Conservation (phyloP, 2,113 vertebrate species). For the Apeltes quadracus region DNA sequence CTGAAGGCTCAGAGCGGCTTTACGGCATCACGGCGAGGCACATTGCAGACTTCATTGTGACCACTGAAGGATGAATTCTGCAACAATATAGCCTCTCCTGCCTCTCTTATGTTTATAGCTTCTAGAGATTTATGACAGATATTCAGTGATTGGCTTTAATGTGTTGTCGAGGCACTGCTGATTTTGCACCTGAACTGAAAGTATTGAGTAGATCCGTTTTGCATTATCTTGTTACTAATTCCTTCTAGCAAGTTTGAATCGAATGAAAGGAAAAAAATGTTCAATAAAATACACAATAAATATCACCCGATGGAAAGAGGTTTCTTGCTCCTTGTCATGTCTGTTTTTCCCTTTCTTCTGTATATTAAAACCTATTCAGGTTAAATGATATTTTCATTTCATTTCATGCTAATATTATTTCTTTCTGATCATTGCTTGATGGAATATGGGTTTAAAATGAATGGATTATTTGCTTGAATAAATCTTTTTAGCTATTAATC, state of each 20-base stretch:
- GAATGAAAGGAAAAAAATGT: background rate
- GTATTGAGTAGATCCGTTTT: background rate
- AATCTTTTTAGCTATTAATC: slow-evolving; percentile 25
- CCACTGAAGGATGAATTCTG: slow-evolving; percentile 22
- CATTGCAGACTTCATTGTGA: slow-evolving; percentile 23
- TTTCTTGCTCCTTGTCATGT: background rate
- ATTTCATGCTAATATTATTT: background rate
- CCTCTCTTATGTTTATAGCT: slow-evolving; percentile 1
- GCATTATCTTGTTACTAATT: background rate
- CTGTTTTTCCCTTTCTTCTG: background rate
- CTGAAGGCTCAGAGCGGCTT: slow-evolving; percentile 15
- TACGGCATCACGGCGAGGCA: slow-evolving; percentile 18
- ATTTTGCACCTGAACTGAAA: background rate
- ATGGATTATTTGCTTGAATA: slow-evolving; percentile 22
- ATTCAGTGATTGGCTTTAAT: background rate
- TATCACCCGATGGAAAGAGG: background rate
- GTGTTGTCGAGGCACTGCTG: background rate
- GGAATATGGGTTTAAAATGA: slow-evolving; percentile 24
- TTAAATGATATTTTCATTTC: background rate
- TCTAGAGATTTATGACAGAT: background rate
- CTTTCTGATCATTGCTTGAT: slow-evolving; percentile 18
- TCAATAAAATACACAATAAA: background rate
- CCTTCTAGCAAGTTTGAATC: background rate
- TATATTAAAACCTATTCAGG: background rate
- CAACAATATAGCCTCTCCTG: background rate